Percentiles rank a stretch among this genome's conserved stretches.
phyloP scores from a whole-genome alignment of 2,888 invertebrate genomes.

The Eupeodes latifasciatus region DNA sequence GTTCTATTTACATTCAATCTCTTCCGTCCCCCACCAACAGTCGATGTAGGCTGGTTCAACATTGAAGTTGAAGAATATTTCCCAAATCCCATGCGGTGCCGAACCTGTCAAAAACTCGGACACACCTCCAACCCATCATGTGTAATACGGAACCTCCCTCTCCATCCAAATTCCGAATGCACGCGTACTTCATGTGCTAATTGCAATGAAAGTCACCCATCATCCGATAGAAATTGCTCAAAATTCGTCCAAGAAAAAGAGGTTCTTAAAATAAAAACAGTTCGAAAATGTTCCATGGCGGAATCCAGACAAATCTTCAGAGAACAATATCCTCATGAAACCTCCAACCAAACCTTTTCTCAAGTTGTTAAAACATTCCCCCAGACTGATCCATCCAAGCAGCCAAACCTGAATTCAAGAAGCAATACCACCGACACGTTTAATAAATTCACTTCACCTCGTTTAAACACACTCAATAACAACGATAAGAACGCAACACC shows the following conservation, averaged over 20 bases:
- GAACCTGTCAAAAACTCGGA: neutral
- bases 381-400: neutral
- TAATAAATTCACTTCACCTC: neutral
- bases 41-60: no score
- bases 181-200: neutral
- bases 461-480: no score
- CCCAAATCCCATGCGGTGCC: slow-evolving; percentile 1
- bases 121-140: neutral
- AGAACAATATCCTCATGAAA: neutral
- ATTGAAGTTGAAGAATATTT: neutral
- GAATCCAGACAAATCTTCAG: slow-evolving; percentile 77
- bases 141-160: neutral
- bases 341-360: neutral
- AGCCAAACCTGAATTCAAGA: neutral
- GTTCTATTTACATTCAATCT: no score
- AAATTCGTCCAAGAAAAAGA: slow-evolving; percentile 8
- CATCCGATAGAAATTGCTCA: neutral
- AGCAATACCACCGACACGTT: neutral
- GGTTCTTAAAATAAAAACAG: neutral
- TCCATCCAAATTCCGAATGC: neutral
- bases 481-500: no score
- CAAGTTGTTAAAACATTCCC: neutral
- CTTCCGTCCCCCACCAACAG: no score
- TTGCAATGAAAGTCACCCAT: neutral
- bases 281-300: slow-evolving; percentile 75